Percentiles rank a stretch among this genome's conserved stretches.
These are phyloP conservation scores for Styela clava DNA, from an alignment of 23 tunicate species.

Conservation along the genomic window DNA sequence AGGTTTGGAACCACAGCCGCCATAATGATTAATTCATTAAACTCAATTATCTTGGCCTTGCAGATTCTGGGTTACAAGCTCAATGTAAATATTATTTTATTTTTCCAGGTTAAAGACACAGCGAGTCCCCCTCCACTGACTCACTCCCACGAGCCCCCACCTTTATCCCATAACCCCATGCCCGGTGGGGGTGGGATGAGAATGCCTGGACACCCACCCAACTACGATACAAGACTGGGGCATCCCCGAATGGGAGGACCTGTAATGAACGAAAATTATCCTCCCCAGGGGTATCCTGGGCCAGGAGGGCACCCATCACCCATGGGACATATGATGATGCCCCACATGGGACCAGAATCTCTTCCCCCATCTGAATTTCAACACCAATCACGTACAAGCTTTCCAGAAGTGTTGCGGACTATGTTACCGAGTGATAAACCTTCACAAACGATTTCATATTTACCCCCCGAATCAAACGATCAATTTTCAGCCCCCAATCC, in stretches of 20 bases:
- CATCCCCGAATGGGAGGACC: slow-evolving; percentile 11
- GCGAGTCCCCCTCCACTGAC: slow-evolving; percentile 75
- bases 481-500: neutral
- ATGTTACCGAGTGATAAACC: slow-evolving; percentile 84
- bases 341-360: slow-evolving; percentile 32
- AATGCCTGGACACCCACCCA: slow-evolving; percentile 27
- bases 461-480: slow-evolving; percentile 42
- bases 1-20: too few species aligned
- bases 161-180: slow-evolving; percentile 60
- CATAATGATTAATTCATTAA: too few species aligned
- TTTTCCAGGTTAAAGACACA: slow-evolving; percentile 80
- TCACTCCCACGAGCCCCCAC: slow-evolving; percentile 48
- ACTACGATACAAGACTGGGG: slow-evolving; percentile 15
- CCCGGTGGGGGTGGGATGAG: slow-evolving; percentile 16
- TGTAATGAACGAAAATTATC: slow-evolving; percentile 9
- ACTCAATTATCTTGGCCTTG: too few species aligned
- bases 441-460: slow-evolving; percentile 69
- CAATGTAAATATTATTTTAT: neutral
- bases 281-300: neutral
- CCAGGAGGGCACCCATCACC: slow-evolving; percentile 23
- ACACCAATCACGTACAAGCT: neutral
- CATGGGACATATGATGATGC: slow-evolving; percentile 14
- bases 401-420: slow-evolving; percentile 31
- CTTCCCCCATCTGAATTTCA: slow-evolving; percentile 19
- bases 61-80: too few species aligned